Evolutionary conservation across 2,113 vertebrate species (phyloP).

Genomic region (Xiphias gladius): DNA sequence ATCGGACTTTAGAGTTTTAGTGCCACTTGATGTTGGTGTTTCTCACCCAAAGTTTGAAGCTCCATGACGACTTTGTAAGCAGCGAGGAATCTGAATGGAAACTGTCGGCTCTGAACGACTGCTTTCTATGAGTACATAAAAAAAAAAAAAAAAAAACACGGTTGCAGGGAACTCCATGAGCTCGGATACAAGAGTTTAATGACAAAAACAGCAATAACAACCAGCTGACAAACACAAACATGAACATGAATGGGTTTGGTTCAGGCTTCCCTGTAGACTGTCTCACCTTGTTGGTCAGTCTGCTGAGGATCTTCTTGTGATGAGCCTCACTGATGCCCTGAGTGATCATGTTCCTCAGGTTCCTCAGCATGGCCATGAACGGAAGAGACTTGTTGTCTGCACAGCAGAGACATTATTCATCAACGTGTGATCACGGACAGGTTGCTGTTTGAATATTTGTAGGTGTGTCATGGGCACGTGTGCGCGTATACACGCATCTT

Average conservation of each 20-base stretch:
- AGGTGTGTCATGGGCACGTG: not conserved
- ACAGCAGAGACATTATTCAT: not conserved
- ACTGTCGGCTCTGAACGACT: conserved; percentile 88
- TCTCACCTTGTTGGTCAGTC: conserved; percentile 85
- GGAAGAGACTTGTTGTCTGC: conserved; percentile 88
- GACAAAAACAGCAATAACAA: not conserved
- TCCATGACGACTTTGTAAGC: conserved; percentile 89
- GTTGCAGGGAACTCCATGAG: not conserved
- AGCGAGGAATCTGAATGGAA: conserved; percentile 91
- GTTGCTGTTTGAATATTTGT: not conserved
- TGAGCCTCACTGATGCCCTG: conserved; percentile 87
- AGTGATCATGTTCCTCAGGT: conserved; percentile 89
- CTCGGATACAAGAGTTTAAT: not conserved
- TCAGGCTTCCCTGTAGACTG: not conserved
- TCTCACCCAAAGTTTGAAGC: conserved; percentile 72
- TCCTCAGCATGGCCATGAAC: conserved; percentile 95
- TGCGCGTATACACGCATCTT: not conserved
- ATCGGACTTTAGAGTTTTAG: not conserved
- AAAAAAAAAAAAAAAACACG: not conserved
- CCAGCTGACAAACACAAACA: not conserved
- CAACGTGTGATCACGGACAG: not conserved
- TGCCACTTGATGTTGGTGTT: not conserved
- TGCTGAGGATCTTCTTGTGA: conserved; percentile 84
- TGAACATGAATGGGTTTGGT: too few species aligned
- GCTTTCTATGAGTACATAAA: conserved; percentile 80